phyloP scores from a whole-genome alignment of 2,888 invertebrate genomes.

The Serrognathus titanus region DNA sequence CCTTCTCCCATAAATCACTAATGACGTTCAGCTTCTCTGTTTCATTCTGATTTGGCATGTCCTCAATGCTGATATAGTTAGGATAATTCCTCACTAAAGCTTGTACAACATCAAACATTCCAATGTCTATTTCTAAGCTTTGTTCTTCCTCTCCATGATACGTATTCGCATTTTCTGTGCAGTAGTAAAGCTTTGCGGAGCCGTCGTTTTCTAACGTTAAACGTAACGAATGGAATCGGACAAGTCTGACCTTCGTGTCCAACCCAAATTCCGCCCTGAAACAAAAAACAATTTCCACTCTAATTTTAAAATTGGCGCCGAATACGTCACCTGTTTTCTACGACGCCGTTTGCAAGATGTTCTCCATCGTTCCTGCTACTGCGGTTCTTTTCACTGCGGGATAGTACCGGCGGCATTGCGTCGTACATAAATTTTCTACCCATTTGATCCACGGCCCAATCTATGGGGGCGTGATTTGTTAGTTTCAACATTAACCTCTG shows the following conservation, averaged over 20 bases:
- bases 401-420: constrained; percentile 80
- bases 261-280: constrained; percentile 60
- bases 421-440: constrained; percentile 81
- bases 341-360: constrained; percentile 60
- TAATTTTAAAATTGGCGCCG: background rate
- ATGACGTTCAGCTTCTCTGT: constrained; percentile 67
- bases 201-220: constrained; percentile 68
- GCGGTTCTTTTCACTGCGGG: constrained; percentile 61
- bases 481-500: constrained; percentile 58
- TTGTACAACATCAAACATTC: constrained; percentile 67
- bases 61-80: constrained; percentile 66
- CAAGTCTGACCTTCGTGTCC: constrained; percentile 58
- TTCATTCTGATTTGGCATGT: constrained; percentile 64
- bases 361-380: constrained; percentile 74
- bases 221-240: constrained; percentile 55
- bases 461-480: constrained; percentile 61
- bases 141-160: constrained; percentile 80
- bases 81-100: constrained; percentile 74
- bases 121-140: constrained; percentile 69
- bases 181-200: constrained; percentile 72
- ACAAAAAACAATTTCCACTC: constrained; percentile 11
- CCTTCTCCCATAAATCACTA: constrained; percentile 78
- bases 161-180: constrained; percentile 78
- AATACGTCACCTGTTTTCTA: constrained; percentile 51
- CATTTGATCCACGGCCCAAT: constrained; percentile 83